Conservation (phyloP, 2,113 vertebrate species). For the Notechis scutatus region DNA sequence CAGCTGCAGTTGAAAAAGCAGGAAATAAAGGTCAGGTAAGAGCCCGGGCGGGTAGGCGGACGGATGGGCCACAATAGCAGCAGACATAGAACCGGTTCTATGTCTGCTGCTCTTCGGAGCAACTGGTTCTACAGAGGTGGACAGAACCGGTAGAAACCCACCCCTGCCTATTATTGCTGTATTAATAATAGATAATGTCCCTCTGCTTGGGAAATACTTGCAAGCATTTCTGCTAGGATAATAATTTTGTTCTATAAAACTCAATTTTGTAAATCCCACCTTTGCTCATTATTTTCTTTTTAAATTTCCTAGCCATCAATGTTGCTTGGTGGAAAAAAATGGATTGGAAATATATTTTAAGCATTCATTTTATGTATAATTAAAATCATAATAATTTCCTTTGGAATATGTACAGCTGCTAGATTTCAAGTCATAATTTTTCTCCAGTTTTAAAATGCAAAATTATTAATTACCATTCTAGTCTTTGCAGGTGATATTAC, state of each 20-base stretch:
- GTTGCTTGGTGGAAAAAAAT: background rate
- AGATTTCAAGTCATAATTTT: background rate
- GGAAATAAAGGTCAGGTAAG: too few relatives aligned
- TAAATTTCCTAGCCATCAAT: background rate
- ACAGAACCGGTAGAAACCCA: too few relatives aligned
- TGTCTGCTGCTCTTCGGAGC: too few relatives aligned
- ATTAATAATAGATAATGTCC: background rate
- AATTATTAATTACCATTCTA: background rate
- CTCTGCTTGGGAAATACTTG: background rate
- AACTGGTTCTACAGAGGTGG: too few relatives aligned
- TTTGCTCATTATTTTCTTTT: background rate
- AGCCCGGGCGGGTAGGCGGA: too few relatives aligned
- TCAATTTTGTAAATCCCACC: background rate
- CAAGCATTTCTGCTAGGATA: background rate
- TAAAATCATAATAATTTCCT: background rate
- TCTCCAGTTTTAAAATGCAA: conserved; percentile 6
- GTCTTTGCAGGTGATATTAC: background rate
- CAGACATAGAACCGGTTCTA: too few relatives aligned
- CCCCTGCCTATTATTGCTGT: background rate
- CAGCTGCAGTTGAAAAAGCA: too few relatives aligned
- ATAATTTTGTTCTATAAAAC: background rate
- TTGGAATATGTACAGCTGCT: background rate
- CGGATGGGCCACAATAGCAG: too few relatives aligned
- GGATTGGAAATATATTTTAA: background rate
- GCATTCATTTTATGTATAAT: background rate